Conservation (phyloP, 2,113 vertebrate genomes). For the Seriola dumerili region DNA sequence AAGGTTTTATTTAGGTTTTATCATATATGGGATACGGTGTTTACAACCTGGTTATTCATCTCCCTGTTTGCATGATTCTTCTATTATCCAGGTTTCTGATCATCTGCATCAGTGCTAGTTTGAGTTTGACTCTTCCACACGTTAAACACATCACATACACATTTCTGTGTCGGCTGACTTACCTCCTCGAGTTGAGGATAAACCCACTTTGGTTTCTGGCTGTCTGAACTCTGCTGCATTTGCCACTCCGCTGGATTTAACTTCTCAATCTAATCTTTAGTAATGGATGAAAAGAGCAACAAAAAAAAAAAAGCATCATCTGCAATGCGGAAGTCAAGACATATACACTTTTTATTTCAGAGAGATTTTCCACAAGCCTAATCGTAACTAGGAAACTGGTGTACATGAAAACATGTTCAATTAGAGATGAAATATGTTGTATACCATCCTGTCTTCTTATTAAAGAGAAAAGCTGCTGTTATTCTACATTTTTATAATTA, state of each 20-base stretch:
- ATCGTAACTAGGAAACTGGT: neutral
- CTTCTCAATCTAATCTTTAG: slow-evolving; percentile 4
- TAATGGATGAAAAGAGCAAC: slow-evolving; percentile 9
- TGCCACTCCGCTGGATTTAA: neutral
- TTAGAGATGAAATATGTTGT: neutral
- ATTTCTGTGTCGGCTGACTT: neutral
- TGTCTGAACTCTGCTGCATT: neutral
- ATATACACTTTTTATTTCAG: slow-evolving; percentile 8
- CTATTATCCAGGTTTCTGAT: neutral
- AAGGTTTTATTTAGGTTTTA: neutral
- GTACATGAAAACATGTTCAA: neutral
- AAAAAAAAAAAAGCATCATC: neutral
- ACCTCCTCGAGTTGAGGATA: neutral
- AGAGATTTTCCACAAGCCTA: neutral
- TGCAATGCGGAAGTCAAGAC: neutral
- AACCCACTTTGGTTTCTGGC: neutral
- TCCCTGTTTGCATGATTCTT: neutral
- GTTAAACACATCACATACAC: neutral
- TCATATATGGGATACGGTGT: neutral
- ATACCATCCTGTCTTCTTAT: neutral
- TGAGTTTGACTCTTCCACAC: neutral
- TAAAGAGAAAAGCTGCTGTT: neutral
- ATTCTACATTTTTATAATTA: neutral
- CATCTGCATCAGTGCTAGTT: neutral
- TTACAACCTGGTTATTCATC: neutral